A percentile compares a stretch with the other conserved stretches of the same genome.
phyloP scores from a whole-genome alignment of 2,113 vertebrate genomes.

The Nannobrachium achirus region DNA sequence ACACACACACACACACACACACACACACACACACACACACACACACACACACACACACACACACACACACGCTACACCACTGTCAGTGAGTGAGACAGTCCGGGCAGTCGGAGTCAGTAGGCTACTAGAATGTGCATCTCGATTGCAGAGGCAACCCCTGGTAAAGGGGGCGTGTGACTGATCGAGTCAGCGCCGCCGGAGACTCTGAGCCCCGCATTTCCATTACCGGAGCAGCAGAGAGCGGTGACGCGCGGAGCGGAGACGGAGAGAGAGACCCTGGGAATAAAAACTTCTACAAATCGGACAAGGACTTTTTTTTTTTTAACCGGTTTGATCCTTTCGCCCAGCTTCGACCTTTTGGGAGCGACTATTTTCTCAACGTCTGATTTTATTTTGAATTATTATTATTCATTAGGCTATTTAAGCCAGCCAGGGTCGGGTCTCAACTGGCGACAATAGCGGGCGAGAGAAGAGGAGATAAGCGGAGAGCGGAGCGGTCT shows the following conservation, averaged over 20 bases:
- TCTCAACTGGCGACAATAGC: not conserved
- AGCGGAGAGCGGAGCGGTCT: slow-evolving; percentile 35
- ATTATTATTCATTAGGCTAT: no score
- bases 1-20: no score
- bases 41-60: no score
- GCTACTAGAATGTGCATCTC: slow-evolving; percentile 58
- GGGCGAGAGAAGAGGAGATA: slow-evolving; percentile 33
- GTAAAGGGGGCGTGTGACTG: slow-evolving; percentile 72
- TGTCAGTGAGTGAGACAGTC: no score
- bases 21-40: no score
- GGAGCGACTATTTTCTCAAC: not conserved
- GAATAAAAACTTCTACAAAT: slow-evolving; percentile 44
- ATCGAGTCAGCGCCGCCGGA: slow-evolving; percentile 31
- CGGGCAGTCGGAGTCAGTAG: slow-evolving; percentile 26
- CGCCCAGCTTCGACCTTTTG: slow-evolving; percentile 4
- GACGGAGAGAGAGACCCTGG: slow-evolving; percentile 1
- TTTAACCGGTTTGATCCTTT: not conserved
- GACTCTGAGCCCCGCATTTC: slow-evolving; percentile 60
- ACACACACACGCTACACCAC: no score
- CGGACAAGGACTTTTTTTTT: slow-evolving; percentile 31
- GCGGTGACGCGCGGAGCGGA: slow-evolving; percentile 45
- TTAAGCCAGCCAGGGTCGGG: no score
- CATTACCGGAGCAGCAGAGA: slow-evolving; percentile 48
- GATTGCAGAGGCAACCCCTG: slow-evolving; percentile 44
- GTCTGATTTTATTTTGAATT: no score